Evolutionary conservation across 1,140 invertebrate species (phyloP).

Genomic region (Antheraea pernyi): DNA sequence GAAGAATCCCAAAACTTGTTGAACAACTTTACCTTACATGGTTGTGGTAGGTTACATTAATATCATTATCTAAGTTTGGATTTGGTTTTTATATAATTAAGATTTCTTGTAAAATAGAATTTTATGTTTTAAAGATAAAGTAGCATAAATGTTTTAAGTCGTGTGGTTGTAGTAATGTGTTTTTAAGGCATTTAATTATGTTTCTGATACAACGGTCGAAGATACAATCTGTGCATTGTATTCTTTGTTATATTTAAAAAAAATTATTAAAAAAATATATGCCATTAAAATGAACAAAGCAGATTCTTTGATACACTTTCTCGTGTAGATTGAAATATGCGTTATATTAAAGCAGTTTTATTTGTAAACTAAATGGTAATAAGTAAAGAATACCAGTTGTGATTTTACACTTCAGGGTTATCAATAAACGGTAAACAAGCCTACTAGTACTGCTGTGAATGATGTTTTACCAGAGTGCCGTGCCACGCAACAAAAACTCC

Average conservation of each 20-base stretch:
- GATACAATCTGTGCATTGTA: too few relatives aligned
- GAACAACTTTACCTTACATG: conserved; percentile 1
- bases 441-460: conserved; percentile 2
- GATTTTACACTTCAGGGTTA: background rate
- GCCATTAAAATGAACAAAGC: background rate
- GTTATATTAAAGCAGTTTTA: background rate
- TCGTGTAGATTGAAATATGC: background rate
- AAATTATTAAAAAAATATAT: background rate
- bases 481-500: conserved; percentile 44
- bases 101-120: background rate
- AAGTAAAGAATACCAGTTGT: background rate
- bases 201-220: too few relatives aligned
- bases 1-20: background rate
- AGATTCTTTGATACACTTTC: background rate
- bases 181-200: too few relatives aligned
- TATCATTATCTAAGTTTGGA: background rate
- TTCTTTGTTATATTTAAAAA: too few relatives aligned
- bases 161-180: too few relatives aligned
- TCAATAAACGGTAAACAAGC: conserved; percentile 1
- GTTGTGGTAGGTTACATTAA: background rate
- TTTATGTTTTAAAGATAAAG: background rate
- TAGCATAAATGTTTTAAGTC: too few relatives aligned
- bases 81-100: background rate
- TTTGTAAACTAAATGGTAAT: background rate
- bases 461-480: conserved; percentile 21